Evolutionary conservation across 1,140 invertebrate genomes (phyloP), one percentile per base, ranked within the genome.

Genomic region (Plodia interpunctella): DNA sequence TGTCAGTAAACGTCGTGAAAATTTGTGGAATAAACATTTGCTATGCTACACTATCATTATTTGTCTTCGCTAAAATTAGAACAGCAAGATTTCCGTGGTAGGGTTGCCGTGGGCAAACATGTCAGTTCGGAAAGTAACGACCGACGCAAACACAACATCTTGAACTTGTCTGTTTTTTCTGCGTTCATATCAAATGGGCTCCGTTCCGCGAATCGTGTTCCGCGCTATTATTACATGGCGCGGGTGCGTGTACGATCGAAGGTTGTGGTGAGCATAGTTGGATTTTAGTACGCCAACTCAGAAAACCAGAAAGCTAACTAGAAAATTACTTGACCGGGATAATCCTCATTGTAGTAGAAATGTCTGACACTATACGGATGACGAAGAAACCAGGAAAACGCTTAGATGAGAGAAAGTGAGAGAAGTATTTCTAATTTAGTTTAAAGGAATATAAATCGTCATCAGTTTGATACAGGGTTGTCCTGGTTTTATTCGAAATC

Each of bases 221-320:
- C 15, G n/a, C 38, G 38, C 38, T 44, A 44, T 44, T 44, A 44
- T 44, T 44, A 44, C 38, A n/a, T 15, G 38, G 38, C 9, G 32
- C 38, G 38, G 38, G 38, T 44, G 38, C 38, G 38, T 44, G 38
- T n/a, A 44, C 38, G 38, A 44, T 15, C 38, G 38, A 44, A 44
- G 38, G 38, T 44, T 44, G 38, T 15, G 9, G 15, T 44, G 38
- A 3, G 5, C 38, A 44, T 6, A 44, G 38, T 15, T 15, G 0
- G 1, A n/a, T 44, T 44, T 44, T 5, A 44, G 38, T 15, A 44
- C 38, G 15, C 15, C n/a, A 44, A 15, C 38, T 44, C 9, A 32
- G 30, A 32, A 32, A 32, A 11, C n/a, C 11, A 11, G 3, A 10
- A 9, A 32, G 11, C 10, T 1, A 32, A 1, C 10, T 11, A 9